phyloP scores from a whole-genome alignment of 2,113 vertebrate genomes.

The Ageneiosus marmoratus region DNA sequence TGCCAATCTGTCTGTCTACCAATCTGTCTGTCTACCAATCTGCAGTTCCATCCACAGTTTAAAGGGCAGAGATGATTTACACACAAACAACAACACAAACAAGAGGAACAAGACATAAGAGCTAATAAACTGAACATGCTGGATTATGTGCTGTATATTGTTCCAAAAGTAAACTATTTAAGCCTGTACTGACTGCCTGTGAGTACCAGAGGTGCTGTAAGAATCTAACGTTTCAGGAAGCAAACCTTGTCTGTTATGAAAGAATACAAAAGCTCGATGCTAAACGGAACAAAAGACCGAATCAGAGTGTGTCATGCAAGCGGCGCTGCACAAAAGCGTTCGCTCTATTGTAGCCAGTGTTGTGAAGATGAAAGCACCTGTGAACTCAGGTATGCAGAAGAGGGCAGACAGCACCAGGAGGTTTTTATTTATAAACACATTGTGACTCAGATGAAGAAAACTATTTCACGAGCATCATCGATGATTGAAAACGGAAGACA shows the following conservation, averaged over 20 bases:
- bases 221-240: not conserved
- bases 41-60: too few relatives aligned
- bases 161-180: not conserved
- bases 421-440: too few relatives aligned
- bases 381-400: not conserved
- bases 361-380: too few relatives aligned
- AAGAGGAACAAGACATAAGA: not conserved
- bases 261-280: not conserved
- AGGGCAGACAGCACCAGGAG: not conserved
- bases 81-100: constrained; percentile 18
- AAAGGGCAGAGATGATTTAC: constrained; percentile 23
- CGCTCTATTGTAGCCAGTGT: too few relatives aligned
- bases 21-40: not conserved
- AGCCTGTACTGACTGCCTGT: not conserved
- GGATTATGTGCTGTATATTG: not conserved
- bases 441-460: not conserved
- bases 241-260: too few relatives aligned
- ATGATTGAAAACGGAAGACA: not conserved
- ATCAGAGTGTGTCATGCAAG: not conserved
- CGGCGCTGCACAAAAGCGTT: not conserved
- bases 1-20: not conserved
- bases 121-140: not conserved
- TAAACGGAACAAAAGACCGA: not conserved
- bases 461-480: too few relatives aligned
- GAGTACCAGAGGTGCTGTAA: not conserved